Percentiles rank a stretch among this genome's conserved stretches.
phyloP scores from a whole-genome alignment of 2,797 vertebrate species.

The Myotis findleyi region DNA sequence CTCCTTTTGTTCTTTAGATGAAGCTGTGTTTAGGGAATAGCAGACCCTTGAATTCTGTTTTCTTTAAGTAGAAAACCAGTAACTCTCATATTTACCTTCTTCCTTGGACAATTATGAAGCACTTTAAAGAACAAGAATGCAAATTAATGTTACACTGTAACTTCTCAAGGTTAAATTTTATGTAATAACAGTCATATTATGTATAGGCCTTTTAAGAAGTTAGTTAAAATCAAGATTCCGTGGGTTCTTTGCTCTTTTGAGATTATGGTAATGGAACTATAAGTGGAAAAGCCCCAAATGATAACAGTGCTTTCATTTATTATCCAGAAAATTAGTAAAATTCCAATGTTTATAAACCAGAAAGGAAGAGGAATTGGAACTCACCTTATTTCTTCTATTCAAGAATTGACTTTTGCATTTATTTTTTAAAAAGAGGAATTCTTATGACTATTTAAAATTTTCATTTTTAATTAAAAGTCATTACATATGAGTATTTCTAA shows the following conservation, averaged over 20 bases:
- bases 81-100: neutral
- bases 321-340: slow-evolving; percentile 73
- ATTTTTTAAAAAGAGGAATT: slow-evolving; percentile 48
- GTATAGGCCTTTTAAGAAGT: neutral
- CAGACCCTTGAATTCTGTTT: neutral
- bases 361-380: slow-evolving; percentile 56
- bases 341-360: slow-evolving; percentile 55
- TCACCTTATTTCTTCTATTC: slow-evolving; percentile 60
- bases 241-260: slow-evolving; percentile 19
- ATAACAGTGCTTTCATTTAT: slow-evolving; percentile 63
- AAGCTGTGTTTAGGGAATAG: neutral
- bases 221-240: neutral
- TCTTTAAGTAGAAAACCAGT: neutral
- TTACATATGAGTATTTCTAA: slow-evolving; percentile 17
- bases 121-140: neutral
- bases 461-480: neutral
- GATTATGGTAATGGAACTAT: slow-evolving; percentile 45
- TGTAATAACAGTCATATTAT: neutral
- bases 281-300: slow-evolving; percentile 63
- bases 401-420: slow-evolving; percentile 55
- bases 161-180: slow-evolving; percentile 33
- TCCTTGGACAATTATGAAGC: neutral
- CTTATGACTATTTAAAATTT: slow-evolving; percentile 46
- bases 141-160: neutral
- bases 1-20: slow-evolving; percentile 19